Evolutionary conservation across 2,113 vertebrate genomes (phyloP).

Genomic region (Corythornis madagascariensis): DNA sequence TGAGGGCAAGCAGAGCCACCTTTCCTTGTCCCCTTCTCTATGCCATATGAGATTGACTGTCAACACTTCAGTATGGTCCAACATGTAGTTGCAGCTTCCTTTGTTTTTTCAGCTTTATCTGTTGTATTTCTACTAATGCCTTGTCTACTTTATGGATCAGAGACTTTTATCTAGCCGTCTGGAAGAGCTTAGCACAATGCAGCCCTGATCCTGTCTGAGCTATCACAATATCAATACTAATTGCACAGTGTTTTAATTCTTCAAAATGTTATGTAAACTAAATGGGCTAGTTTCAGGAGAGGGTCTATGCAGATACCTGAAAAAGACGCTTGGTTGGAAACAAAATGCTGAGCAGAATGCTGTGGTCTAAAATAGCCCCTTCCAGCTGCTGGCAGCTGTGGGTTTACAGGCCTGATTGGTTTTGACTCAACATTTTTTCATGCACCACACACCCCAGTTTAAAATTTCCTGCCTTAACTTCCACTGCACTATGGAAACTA

Average conservation of each 20-base stretch:
- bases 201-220: not conserved
- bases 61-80: not conserved
- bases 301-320: not conserved
- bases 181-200: not conserved
- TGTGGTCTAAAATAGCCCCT: not conserved
- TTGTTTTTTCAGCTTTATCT: conserved; percentile 34
- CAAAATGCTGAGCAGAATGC: not conserved
- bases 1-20: conserved; percentile 29
- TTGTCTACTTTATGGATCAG: conserved; percentile 34
- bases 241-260: not conserved
- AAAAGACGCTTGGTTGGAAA: not conserved
- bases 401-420: not conserved
- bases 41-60: not conserved
- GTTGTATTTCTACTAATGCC: conserved; percentile 12
- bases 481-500: not conserved
- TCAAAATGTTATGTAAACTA: not conserved
- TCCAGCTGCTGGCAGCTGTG: not conserved
- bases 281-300: not conserved
- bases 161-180: conserved; percentile 29
- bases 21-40: not conserved
- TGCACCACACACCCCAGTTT: not conserved
- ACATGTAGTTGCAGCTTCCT: not conserved
- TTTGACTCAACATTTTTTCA: not conserved
- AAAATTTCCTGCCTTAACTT: not conserved
- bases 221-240: not conserved